Evolutionary conservation across 2,888 invertebrate species (phyloP).

Genomic region (Sphecodes monilicornis): DNA sequence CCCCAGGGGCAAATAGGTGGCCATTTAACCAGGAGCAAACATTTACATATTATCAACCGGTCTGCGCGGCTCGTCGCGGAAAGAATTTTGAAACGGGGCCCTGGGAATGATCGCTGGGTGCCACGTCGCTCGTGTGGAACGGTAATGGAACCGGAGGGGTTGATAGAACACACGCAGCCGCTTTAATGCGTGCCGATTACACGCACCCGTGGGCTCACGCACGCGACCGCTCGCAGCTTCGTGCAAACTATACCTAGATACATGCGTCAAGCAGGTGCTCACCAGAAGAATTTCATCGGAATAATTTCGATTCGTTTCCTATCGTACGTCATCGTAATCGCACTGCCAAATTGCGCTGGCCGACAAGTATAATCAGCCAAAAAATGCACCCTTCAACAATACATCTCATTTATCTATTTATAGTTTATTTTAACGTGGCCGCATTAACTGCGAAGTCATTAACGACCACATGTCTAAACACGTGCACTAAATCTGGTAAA

Average conservation of each 20-base stretch:
- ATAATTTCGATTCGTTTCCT: constrained; percentile 32
- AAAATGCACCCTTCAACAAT: not conserved
- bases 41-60: constrained; percentile 74
- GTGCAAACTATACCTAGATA: constrained; percentile 4
- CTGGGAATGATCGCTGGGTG: constrained; percentile 60
- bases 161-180: constrained; percentile 56
- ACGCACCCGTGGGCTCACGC: constrained; percentile 74
- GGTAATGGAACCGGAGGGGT: constrained; percentile 59
- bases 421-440: not conserved
- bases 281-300: constrained; percentile 57
- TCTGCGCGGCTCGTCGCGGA: constrained; percentile 15
- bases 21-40: constrained; percentile 75
- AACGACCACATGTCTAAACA: too few species aligned
- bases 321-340: not conserved
- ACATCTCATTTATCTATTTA: not conserved
- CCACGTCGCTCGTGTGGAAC: constrained; percentile 49
- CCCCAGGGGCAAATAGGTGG: constrained; percentile 61
- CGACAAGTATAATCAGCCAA: not conserved
- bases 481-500: too few species aligned
- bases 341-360: not conserved
- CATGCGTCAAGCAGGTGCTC: constrained; percentile 61
- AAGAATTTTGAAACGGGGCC: constrained; percentile 48
- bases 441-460: too few species aligned
- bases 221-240: constrained; percentile 61
- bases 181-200: constrained; percentile 76